These are phyloP conservation scores for Ips nitidus DNA, from an alignment of 1,140 invertebrate species.

Conservation along the genomic window DNA sequence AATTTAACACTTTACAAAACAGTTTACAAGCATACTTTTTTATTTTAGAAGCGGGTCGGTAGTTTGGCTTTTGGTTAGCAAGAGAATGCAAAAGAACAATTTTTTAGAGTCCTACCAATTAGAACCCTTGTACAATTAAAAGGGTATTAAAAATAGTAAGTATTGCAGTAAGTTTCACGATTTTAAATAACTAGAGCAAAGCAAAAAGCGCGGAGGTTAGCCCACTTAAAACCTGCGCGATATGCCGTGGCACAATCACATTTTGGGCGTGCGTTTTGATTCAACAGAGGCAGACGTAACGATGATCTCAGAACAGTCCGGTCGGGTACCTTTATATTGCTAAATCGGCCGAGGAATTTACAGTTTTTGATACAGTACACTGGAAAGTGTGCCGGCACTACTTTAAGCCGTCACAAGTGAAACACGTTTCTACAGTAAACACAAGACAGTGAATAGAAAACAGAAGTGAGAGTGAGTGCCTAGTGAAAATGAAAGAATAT, in stretches of 20 bases:
- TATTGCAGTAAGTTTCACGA: no score
- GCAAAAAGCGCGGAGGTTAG: background rate
- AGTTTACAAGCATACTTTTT: no score
- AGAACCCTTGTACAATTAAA: no score
- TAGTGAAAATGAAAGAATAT: conserved; percentile 46
- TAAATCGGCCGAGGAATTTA: conserved; percentile 24
- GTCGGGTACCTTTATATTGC: conserved; percentile 13
- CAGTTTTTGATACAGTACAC: conserved; percentile 28
- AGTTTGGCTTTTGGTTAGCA: no score
- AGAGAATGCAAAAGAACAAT: no score
- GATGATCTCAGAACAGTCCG: background rate
- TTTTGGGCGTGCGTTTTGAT: conserved; percentile 28
- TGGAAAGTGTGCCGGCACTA: conserved; percentile 26
- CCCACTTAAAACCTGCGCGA: conserved; percentile 12
- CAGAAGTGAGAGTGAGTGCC: conserved; percentile 27
- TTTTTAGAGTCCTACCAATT: no score
- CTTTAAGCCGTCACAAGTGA: background rate
- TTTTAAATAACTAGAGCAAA: no score
- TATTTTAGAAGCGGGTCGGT: no score
- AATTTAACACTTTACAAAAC: background rate
- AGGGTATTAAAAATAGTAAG: no score
- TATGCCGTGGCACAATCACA: conserved; percentile 7
- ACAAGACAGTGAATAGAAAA: background rate
- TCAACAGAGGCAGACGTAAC: background rate
- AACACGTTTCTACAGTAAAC: background rate